Evolutionary conservation across 2,888 invertebrate genomes (phyloP), one percentile per base, ranked within the genome.

Genomic region (Emesis furor): DNA sequence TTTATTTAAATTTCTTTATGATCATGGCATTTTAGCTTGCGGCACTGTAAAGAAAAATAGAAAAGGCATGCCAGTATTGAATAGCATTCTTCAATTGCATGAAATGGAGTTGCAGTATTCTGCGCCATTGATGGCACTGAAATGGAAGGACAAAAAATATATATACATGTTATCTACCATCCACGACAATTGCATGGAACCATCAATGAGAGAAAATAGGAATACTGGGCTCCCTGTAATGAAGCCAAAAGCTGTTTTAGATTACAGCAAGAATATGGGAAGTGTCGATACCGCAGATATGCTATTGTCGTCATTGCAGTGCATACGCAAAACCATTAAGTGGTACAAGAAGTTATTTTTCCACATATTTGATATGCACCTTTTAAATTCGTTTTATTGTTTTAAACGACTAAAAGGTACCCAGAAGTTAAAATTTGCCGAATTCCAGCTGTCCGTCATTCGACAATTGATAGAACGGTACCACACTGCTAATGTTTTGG

Each of bases 191-290:
- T 24, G 24, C 24, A 24, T 24, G 24, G 24, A 39, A 8, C 39
- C 39, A 39, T 39, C 39, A 39, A 24, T 39, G 39, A 1, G 39
- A 12, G 46, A 14, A 46, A 46, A 14, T 1, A 46, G 46, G 14
- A 46, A 46, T 14, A 46, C 46, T 46, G 46, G 46, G 12, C 14
- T 46, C 14, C 46, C 46, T 14, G 46, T 46, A 46, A 46, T 46
- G 46, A 83, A 79, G 7, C 59, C 7, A 6, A n/a, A 17, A 24
- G 24, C 59, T n/a, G 8, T 59, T n/a, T 59, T 59, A 6, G 59
- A 24, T 59, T n/a, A 59, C 8, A 17, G 7, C 17, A 59, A 59
- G 7, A 59, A 59, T 59, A 59, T 59, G 59, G 24, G 59, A 17
- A 17, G 17, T 59, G 59, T 59, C 6, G 59, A 59, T 59, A 59